Conservation (phyloP, 2,113 vertebrate species). For the Eublepharis macularius region DNA sequence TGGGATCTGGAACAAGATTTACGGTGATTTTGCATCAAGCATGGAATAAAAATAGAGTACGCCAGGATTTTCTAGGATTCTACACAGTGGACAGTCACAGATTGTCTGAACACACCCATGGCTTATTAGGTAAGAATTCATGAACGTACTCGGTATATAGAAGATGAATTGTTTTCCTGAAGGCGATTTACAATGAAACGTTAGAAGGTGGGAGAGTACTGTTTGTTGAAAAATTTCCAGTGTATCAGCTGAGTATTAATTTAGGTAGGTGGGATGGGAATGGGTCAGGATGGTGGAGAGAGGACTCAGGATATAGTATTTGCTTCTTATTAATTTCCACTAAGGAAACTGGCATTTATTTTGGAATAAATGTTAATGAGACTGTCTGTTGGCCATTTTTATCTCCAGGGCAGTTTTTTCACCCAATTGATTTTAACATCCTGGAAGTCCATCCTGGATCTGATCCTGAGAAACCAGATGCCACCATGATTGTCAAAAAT, state of each 20-base stretch:
- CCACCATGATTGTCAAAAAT: constrained; percentile 91
- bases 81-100: constrained; percentile 86
- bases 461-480: constrained; percentile 87
- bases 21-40: constrained; percentile 89
- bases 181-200: background rate
- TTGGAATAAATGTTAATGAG: background rate
- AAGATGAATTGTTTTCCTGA: background rate
- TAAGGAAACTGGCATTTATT: background rate
- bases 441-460: constrained; percentile 81
- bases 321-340: background rate
- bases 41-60: constrained; percentile 86
- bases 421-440: constrained; percentile 84
- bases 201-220: background rate
- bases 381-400: background rate
- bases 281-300: background rate
- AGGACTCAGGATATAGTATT: background rate
- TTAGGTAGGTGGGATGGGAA: too few relatives aligned
- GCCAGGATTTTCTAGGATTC: constrained; percentile 89
- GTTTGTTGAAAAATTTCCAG: background rate
- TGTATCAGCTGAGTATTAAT: background rate
- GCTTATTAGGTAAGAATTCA: constrained; percentile 86
- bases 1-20: constrained; percentile 86
- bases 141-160: background rate
- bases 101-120: constrained; percentile 85
- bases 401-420: constrained; percentile 91